These are phyloP conservation scores for Dryomyza anilis DNA, from an alignment of 2,888 invertebrate genomes.

Conservation along the genomic window DNA sequence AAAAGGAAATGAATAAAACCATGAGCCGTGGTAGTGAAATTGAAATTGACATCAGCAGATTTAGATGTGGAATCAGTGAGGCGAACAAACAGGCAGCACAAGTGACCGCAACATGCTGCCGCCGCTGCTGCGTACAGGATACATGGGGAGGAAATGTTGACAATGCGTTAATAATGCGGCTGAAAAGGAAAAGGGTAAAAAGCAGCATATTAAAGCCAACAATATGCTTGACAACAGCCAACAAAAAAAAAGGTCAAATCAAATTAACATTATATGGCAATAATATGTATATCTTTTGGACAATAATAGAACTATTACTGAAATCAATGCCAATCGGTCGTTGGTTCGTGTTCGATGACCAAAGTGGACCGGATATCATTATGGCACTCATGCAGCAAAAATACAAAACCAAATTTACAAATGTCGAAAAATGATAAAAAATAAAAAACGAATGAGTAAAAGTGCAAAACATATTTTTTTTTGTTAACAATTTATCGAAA, in stretches of 20 bases:
- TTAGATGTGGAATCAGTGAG: neutral
- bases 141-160: no score
- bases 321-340: no score
- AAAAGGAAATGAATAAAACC: slow-evolving; percentile 13
- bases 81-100: neutral
- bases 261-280: no score
- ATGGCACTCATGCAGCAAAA: slow-evolving; percentile 6
- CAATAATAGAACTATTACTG: no score
- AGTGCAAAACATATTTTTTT: neutral
- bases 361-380: slow-evolving; percentile 13
- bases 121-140: no score
- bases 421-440: neutral
- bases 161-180: no score
- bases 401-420: neutral
- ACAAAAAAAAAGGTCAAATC: no score
- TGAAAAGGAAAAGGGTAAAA: no score
- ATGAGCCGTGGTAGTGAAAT: neutral
- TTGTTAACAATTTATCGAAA: neutral
- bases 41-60: slow-evolving; percentile 2
- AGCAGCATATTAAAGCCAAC: no score
- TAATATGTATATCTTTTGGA: no score
- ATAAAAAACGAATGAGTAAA: neutral
- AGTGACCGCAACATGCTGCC: neutral
- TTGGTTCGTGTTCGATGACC: slow-evolving; percentile 9
- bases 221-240: no score